Percentiles rank a stretch among this genome's conserved stretches.
phyloP scores from a whole-genome alignment of 2,888 invertebrate species.

The Halocaridina rubra region DNA sequence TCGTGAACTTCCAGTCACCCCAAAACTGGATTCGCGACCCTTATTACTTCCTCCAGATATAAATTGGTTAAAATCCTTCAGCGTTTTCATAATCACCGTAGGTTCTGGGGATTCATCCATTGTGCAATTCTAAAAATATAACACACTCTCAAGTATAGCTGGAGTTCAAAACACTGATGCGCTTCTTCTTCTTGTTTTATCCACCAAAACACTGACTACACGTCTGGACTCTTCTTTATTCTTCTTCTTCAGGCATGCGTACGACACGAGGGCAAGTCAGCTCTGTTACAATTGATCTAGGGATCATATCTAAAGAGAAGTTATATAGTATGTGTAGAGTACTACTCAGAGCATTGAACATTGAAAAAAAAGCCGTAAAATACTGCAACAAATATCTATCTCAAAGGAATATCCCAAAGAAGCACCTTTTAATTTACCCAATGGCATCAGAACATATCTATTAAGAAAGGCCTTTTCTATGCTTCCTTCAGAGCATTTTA shows the following conservation, averaged over 20 bases:
- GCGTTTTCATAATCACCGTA: conserved; percentile 27
- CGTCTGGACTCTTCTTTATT: neutral
- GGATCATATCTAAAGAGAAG: neutral
- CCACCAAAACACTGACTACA: too few relatives aligned
- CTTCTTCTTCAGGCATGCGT: neutral
- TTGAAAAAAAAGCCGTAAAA: too few relatives aligned
- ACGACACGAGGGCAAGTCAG: neutral
- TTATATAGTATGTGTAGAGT: too few relatives aligned
- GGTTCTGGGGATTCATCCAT: conserved; percentile 53
- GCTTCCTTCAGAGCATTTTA: too few relatives aligned
- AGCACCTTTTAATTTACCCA: too few relatives aligned
- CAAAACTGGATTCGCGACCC: neutral
- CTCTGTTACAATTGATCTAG: too few relatives aligned
- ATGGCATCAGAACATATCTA: too few relatives aligned
- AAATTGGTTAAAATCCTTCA: conserved; percentile 42
- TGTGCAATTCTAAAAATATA: neutral
- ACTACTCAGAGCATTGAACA: too few relatives aligned
- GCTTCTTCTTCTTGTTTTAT: too few relatives aligned
- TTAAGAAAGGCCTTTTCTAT: too few relatives aligned
- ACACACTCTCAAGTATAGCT: neutral
- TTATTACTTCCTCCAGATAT: neutral
- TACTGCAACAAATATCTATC: too few relatives aligned
- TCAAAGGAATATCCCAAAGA: too few relatives aligned
- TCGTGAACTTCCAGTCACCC: neutral
- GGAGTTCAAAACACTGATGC: neutral